Evolutionary conservation across 2,797 vertebrate species (phyloP).

Genomic region (Chaetophractus vellerosus): DNA sequence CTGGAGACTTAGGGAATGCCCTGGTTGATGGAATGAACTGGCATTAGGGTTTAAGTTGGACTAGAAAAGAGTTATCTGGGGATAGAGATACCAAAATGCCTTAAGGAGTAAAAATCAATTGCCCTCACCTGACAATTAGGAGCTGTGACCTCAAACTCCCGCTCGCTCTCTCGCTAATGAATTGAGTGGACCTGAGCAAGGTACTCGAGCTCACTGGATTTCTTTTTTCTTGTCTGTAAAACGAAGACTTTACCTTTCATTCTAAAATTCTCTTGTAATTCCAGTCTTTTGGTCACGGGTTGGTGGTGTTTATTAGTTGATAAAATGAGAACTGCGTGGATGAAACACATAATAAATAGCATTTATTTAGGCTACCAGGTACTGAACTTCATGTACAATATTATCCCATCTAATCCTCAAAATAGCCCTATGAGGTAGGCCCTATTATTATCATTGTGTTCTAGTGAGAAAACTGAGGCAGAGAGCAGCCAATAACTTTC

Average conservation of each 20-base stretch:
- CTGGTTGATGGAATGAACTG: neutral
- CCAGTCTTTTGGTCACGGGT: neutral
- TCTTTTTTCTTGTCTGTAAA: slow-evolving; percentile 10
- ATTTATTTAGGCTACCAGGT: neutral
- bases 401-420: neutral
- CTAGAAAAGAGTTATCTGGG: slow-evolving; percentile 19
- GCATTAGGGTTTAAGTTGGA: slow-evolving; percentile 35
- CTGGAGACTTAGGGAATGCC: neutral
- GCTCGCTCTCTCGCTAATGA: neutral
- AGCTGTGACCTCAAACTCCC: neutral
- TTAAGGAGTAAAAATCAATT: slow-evolving; percentile 64
- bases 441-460: neutral
- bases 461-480: slow-evolving; percentile 55
- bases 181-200: neutral
- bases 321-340: neutral
- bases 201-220: neutral
- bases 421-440: neutral
- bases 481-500: neutral
- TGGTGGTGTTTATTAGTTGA: neutral
- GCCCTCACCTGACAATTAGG: neutral
- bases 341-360: neutral
- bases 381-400: neutral
- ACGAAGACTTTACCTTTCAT: neutral
- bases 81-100: slow-evolving; percentile 48
- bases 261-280: slow-evolving; percentile 20